Base-by-base conservation (phyloP, 2,113 vertebrate species). In the Polypterus senegalus region DNA sequence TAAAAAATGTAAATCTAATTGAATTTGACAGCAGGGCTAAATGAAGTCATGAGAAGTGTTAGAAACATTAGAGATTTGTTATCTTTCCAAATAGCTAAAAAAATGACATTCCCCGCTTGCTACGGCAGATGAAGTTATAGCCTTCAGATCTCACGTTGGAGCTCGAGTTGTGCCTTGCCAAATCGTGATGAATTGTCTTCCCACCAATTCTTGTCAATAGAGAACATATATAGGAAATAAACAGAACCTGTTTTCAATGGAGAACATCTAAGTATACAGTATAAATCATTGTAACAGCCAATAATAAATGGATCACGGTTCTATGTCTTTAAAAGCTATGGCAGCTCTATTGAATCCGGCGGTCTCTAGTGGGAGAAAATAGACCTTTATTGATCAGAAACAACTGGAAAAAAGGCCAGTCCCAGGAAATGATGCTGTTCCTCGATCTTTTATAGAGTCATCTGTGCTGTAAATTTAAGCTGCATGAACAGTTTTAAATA, bases 281-380 rank as follows among this genome's bases (percentile, higher is more conserved):
- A 76, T 79, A 79, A 71, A 79, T 87, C 80, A 87, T 72, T 71
- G 76, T 86, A 83, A 74, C 71, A 83, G 84, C 85, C 85, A 85
- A 86, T 88, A 88, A 88, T 86, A 80, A 79, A 78, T 81, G 75
- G 66, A 74, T 82, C 71, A 77, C 77, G 77, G 78, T 73, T 71
- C 71, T 75, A 69, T 79, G 76, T 79, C 84, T 82, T 71, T 77
- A 83, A 88, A 87, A 74, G 69, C 69, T 61, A 59, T 86, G 79
- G 77, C 73, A 81, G 79, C 81, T 83, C 77, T 79, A 81, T 85
- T 83, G 78, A 71, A 74, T 82, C 74, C 78, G 79, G 79, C 74
- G 76, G 3, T 11, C 6, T 67, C 72, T 81, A 76, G 79, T 76
- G 74, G 72, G 69, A 81, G 80, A 83, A 89, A 91, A 88, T 82